Evolutionary conservation across 2,888 invertebrate species (phyloP).

Genomic region (Limenitis camilla): DNA sequence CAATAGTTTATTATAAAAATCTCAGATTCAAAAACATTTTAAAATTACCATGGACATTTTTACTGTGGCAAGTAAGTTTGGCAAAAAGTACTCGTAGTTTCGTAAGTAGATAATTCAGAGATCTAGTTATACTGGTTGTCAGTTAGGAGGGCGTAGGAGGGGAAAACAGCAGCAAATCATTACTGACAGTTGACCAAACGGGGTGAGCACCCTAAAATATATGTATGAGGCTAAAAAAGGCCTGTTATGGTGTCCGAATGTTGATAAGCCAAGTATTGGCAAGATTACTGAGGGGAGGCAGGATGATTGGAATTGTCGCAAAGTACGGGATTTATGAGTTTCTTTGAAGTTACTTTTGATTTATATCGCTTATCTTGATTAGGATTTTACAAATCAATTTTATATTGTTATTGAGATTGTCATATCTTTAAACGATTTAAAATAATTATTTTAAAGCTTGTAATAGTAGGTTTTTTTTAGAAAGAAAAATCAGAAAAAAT

Average conservation of each 20-base stretch:
- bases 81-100: conserved; percentile 11
- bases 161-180: conserved; percentile 69
- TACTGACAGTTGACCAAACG: conserved; percentile 75
- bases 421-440: neutral
- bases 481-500: too few species aligned
- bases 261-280: conserved; percentile 71
- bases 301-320: conserved; percentile 52
- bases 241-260: conserved; percentile 75
- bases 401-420: neutral
- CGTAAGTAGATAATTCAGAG: conserved; percentile 20
- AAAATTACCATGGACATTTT: too few species aligned
- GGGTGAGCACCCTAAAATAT: conserved; percentile 70
- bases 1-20: too few species aligned
- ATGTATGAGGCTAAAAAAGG: conserved; percentile 70
- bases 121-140: conserved; percentile 34
- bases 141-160: conserved; percentile 58
- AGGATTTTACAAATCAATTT: conserved; percentile 2
- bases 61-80: neutral
- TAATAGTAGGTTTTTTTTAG: too few species aligned
- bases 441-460: too few species aligned
- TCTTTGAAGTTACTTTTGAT: conserved; percentile 28
- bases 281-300: conserved; percentile 56
- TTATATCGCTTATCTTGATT: conserved; percentile 12
- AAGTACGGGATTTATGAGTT: conserved; percentile 31
- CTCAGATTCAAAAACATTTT: too few species aligned